phyloP scores from a whole-genome alignment of 2,797 vertebrate genomes.

The Chaetophractus vellerosus region DNA sequence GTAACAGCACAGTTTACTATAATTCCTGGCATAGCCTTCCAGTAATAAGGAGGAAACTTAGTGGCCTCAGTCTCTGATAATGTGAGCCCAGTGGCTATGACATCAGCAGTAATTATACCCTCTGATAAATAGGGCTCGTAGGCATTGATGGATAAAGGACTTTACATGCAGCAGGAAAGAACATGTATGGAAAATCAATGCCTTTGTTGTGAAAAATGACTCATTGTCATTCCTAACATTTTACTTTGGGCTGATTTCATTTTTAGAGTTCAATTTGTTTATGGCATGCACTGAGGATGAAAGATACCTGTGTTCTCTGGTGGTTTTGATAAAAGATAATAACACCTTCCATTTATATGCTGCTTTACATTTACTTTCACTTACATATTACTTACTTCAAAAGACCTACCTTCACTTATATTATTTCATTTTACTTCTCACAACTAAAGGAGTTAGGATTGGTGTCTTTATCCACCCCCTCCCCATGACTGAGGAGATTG shows the following conservation, averaged over 20 bases:
- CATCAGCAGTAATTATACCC: constrained; percentile 82
- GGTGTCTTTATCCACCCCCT: background rate
- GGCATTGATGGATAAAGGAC: constrained; percentile 75
- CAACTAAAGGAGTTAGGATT: background rate
- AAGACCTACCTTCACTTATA: background rate
- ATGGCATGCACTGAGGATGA: constrained; percentile 60
- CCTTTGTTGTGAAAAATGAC: constrained; percentile 81
- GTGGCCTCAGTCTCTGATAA: constrained; percentile 69
- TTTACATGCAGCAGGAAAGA: constrained; percentile 69
- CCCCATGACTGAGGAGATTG: background rate
- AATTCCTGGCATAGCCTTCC: constrained; percentile 4
- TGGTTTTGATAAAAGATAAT: constrained; percentile 74
- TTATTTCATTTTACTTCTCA: constrained; percentile 44
- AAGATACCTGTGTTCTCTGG: constrained; percentile 21
- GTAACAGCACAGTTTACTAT: constrained; percentile 23
- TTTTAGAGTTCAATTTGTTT: constrained; percentile 72
- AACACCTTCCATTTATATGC: constrained; percentile 31
- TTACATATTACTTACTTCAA: background rate
- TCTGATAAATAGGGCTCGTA: constrained; percentile 69
- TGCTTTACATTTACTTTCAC: constrained; percentile 28
- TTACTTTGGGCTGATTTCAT: constrained; percentile 83
- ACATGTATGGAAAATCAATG: constrained; percentile 81
- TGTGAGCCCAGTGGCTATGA: constrained; percentile 49
- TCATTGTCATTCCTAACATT: constrained; percentile 78
- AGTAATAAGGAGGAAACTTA: constrained; percentile 51